phyloP scores from a whole-genome alignment of 2,888 invertebrate genomes.

The Dichetophora obliterata region DNA sequence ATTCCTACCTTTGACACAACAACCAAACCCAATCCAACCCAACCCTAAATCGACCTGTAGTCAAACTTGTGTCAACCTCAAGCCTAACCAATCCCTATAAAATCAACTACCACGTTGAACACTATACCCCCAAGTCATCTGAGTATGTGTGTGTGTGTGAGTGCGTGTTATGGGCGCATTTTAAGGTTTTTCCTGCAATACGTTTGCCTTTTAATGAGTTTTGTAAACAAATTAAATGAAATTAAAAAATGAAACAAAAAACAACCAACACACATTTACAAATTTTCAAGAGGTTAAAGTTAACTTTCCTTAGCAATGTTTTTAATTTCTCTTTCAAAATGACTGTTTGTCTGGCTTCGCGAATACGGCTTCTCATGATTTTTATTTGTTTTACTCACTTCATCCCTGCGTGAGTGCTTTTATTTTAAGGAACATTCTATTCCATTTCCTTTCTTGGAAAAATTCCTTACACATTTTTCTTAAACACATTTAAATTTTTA shows the following conservation, averaged over 20 bases:
- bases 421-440: too few species aligned
- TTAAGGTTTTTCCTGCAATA: conserved; percentile 11
- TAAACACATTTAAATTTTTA: too few species aligned
- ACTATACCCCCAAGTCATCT: background rate
- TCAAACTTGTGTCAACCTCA: background rate
- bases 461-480: too few species aligned
- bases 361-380: too few species aligned
- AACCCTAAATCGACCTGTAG: background rate
- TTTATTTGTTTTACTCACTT: too few species aligned
- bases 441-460: too few species aligned
- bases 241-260: conserved; percentile 9
- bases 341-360: too few species aligned
- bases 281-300: background rate
- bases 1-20: too few species aligned
- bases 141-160: background rate
- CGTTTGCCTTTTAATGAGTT: conserved; percentile 6
- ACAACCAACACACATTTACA: background rate
- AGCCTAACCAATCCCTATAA: background rate
- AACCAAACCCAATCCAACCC: background rate
- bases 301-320: too few species aligned
- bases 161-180: background rate
- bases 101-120: background rate
- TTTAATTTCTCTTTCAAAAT: too few species aligned
- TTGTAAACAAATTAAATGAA: conserved; percentile 28
- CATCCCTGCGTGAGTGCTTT: too few species aligned